A percentile compares a stretch with the other conserved stretches of the same genome.
phyloP scores from a whole-genome alignment of 2,888 invertebrate genomes.

The Amblyteles armatorius region DNA sequence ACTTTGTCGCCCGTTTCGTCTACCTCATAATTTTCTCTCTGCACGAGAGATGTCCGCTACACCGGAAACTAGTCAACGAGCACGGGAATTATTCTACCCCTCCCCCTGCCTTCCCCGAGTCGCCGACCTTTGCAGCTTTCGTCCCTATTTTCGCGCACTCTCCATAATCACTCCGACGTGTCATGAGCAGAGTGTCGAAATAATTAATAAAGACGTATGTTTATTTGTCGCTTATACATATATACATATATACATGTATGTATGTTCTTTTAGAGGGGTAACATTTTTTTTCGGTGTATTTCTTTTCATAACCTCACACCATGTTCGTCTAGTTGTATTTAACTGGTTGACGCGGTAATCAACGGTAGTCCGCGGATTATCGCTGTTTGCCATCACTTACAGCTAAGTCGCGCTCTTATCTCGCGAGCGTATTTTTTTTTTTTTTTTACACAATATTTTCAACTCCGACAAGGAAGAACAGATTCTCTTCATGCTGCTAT shows the following conservation, averaged over 20 bases:
- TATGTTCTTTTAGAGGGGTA: not conserved
- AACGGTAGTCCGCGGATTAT: not conserved
- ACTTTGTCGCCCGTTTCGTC: slow-evolving; percentile 56
- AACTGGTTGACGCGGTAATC: not conserved
- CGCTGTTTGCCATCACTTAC: not conserved
- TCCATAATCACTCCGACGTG: slow-evolving; percentile 26
- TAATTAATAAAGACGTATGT: slow-evolving; percentile 24
- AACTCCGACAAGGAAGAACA: no score
- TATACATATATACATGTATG: no score
- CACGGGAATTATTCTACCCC: slow-evolving; percentile 46
- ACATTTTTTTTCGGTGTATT: not conserved
- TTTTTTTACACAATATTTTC: not conserved
- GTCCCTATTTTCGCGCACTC: slow-evolving; percentile 22
- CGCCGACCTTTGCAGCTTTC: not conserved
- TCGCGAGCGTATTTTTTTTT: not conserved
- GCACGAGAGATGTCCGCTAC: slow-evolving; percentile 9
- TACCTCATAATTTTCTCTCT: slow-evolving; percentile 53
- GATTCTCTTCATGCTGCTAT: no score
- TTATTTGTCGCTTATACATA: not conserved
- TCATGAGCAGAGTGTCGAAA: slow-evolving; percentile 10
- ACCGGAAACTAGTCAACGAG: slow-evolving; percentile 56
- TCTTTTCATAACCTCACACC: not conserved
- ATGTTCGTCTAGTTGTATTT: not conserved
- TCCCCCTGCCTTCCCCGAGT: not conserved
- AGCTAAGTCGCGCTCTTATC: not conserved